Conservation (phyloP, 2,888 invertebrate species). For the Lasioglossum vierecki region DNA sequence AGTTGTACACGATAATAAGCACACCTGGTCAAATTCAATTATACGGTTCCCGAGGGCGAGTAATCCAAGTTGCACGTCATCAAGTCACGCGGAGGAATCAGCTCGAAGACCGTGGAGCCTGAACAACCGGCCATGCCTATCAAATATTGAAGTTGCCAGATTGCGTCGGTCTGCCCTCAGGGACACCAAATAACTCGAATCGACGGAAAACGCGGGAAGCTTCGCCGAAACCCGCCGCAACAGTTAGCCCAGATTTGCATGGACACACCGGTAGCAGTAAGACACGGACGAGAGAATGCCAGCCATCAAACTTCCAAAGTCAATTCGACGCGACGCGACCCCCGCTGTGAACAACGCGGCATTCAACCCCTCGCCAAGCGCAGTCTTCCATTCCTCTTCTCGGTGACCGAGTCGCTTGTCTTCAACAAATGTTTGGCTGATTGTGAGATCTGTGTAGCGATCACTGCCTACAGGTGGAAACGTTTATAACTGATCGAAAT, state of each 20-base stretch:
- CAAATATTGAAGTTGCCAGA: conserved; percentile 76
- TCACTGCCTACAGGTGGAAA: too few relatives aligned
- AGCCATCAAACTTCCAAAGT: not conserved
- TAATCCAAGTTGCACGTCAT: conserved; percentile 73
- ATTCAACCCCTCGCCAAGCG: not conserved
- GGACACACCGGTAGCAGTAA: not conserved
- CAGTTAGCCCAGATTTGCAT: conserved; percentile 48
- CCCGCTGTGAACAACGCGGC: not conserved
- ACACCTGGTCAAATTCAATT: conserved; percentile 70
- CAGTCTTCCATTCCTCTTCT: not conserved
- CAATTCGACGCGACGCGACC: not conserved
- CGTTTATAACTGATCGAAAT: too few relatives aligned
- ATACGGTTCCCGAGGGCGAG: conserved; percentile 65
- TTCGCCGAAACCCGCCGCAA: conserved; percentile 53
- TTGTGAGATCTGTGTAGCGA: too few relatives aligned
- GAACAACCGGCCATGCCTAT: conserved; percentile 60
- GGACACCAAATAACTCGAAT: conserved; percentile 68
- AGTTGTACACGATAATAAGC: conserved; percentile 63
- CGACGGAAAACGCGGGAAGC: conserved; percentile 58
- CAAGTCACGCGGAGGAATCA: conserved; percentile 65
- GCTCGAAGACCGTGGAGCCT: conserved; percentile 57
- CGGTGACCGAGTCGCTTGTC: not conserved
- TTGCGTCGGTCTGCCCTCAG: conserved; percentile 65
- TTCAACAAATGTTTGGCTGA: not conserved
- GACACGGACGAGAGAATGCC: not conserved